Conservation (phyloP, 1,140 invertebrate genomes). For the Limonius californicus region DNA sequence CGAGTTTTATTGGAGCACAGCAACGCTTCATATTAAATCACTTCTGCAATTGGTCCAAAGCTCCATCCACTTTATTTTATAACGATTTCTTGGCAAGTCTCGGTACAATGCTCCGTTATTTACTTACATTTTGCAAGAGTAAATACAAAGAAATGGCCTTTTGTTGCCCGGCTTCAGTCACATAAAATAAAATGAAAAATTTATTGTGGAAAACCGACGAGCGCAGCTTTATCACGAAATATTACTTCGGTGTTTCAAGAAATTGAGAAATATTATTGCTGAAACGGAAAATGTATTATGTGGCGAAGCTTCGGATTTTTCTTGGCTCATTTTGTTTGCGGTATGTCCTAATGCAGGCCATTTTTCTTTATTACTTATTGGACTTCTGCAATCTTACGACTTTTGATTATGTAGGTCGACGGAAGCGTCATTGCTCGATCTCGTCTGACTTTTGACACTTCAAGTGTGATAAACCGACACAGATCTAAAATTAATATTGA, state of each 20-base stretch:
- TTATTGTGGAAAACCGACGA: conserved; percentile 12
- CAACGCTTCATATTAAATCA: too few relatives aligned
- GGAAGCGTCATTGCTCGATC: too few relatives aligned
- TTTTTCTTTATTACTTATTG: not conserved
- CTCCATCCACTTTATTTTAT: too few relatives aligned
- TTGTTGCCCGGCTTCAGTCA: not conserved
- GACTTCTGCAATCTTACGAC: too few relatives aligned
- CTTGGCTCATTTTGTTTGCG: not conserved
- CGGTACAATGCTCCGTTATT: not conserved
- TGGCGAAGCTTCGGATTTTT: conserved; percentile 7
- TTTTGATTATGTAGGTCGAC: too few relatives aligned
- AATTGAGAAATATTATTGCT: conserved; percentile 12
- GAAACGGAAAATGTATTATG: not conserved
- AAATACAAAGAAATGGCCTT: conserved; percentile 3
- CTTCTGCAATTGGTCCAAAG: too few relatives aligned
- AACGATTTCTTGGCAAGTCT: too few relatives aligned
- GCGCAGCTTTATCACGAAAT: not conserved
- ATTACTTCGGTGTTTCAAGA: not conserved
- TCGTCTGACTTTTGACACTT: too few relatives aligned
- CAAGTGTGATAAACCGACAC: too few relatives aligned
- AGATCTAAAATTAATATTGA: too few relatives aligned
- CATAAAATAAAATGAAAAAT: conserved; percentile 5
- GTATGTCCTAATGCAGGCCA: not conserved
- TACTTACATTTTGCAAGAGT: not conserved
- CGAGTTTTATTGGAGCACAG: too few relatives aligned